These are phyloP conservation scores for Ceratina calcarata DNA, from an alignment of 1,140 invertebrate genomes.

Conservation along the genomic window DNA sequence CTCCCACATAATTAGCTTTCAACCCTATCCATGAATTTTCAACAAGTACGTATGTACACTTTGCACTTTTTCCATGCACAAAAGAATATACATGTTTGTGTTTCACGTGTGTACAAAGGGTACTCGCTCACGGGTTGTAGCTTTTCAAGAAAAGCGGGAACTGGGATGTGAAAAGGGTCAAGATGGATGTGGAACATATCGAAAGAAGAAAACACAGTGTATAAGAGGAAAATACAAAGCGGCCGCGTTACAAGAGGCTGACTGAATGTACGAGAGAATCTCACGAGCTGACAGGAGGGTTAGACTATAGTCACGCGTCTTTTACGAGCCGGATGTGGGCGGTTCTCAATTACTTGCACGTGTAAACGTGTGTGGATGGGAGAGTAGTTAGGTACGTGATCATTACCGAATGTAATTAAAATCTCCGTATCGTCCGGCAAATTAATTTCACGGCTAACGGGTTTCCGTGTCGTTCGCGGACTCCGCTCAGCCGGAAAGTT, in stretches of 20 bases:
- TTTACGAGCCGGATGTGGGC: conserved; percentile 11
- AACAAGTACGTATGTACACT: not conserved
- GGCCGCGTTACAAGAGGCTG: not conserved
- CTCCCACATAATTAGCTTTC: not conserved
- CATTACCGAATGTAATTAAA: conserved; percentile 50
- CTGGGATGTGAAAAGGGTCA: conserved; percentile 37
- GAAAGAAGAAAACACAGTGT: not conserved
- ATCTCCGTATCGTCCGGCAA: conserved; percentile 39
- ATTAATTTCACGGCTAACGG: conserved; percentile 51
- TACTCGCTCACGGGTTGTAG: not conserved
- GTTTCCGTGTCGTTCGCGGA: conserved; percentile 3
- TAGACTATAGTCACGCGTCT: not conserved
- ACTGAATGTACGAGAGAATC: conserved; percentile 31
- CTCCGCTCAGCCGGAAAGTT: conserved; percentile 29
- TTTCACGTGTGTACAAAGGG: not conserved
- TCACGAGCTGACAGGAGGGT: conserved; percentile 1
- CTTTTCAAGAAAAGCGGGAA: conserved; percentile 18
- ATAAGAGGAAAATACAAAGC: too few relatives aligned
- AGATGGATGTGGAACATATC: conserved; percentile 39
- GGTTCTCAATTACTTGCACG: conserved; percentile 57
- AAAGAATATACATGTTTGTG: not conserved
- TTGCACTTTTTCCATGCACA: too few relatives aligned
- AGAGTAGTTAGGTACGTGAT: not conserved
- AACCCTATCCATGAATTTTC: not conserved
- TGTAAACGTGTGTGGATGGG: conserved; percentile 1